These are phyloP conservation scores for Pemphigus obesinymphae DNA, from an alignment of 1,140 invertebrate genomes.

Conservation along the genomic window DNA sequence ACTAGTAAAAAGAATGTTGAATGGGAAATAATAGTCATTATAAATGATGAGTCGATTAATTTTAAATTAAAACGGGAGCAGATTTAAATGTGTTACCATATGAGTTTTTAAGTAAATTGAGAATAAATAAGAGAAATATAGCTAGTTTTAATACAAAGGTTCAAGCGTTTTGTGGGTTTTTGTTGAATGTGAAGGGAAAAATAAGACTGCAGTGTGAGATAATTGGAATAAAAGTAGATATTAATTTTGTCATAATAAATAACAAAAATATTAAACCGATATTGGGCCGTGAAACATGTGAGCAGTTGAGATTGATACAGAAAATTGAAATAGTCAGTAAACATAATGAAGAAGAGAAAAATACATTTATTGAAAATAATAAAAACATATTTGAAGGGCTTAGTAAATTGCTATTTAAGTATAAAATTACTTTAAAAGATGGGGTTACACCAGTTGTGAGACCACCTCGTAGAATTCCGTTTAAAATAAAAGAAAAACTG, in stretches of 20 bases:
- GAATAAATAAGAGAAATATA: not conserved
- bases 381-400: not conserved
- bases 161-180: constrained; percentile 9
- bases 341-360: not conserved
- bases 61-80: constrained; percentile 35
- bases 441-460: too few relatives aligned
- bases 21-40: not conserved
- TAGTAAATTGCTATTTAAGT: too few relatives aligned
- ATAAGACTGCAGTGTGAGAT: too few relatives aligned
- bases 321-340: too few relatives aligned
- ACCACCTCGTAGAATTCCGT: too few relatives aligned
- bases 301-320: too few relatives aligned
- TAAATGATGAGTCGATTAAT: not conserved
- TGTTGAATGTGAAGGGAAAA: constrained; percentile 16
- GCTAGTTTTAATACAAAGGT: constrained; percentile 16
- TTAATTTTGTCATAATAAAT: constrained; percentile 31
- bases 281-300: too few relatives aligned
- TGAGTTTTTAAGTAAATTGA: constrained; percentile 42
- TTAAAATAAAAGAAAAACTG: too few relatives aligned
- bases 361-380: not conserved
- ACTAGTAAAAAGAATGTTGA: not conserved
- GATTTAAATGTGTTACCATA: constrained; percentile 11
- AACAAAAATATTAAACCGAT: constrained; percentile 17
- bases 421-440: too few relatives aligned
- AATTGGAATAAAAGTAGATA: not conserved